Evolutionary conservation across 1,140 invertebrate genomes (phyloP), one percentile per base, ranked within the genome.

Genomic region (Cotesia glomerata): DNA sequence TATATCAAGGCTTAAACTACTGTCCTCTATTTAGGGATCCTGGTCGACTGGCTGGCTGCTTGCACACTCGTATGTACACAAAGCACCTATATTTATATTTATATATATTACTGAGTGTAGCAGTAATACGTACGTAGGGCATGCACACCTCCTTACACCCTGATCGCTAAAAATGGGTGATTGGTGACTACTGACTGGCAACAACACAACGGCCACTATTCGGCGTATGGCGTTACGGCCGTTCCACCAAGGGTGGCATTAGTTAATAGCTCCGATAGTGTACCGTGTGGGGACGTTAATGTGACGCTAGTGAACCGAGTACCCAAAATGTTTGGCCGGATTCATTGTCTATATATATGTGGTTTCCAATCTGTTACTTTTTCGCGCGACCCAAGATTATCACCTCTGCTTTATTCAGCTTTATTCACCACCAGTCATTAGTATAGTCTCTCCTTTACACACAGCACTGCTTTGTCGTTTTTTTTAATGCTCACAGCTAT

Each of bases 331-430:
- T 79, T 79, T 79, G 80, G 83, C 79, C 80, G 76, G 83, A 85
- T 9, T 45, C 11, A 9, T 7, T 45, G 7, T 45, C 7, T 45
- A 45, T 45, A 39, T 39, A 45, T 45, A 45, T 86, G 86, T 82
- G 86, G 86, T 87, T 87, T 86, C 85, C 86, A 86, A 87, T 86
- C 86, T 87, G 85, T 87, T 85, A 81, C 81, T 78, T 85, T 87
- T 87, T 86, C 83, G 74, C 73, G 67, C 76, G 66, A 67, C 64
- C 36, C 36, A 79, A 78, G 78, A 83, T 85, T 84, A 85, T 73
- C 72, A 35, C 73, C 64, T 65, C 39, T 71, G 36, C 26, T 8
- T 49, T 52, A 26, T n/a, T 18, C 5, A 3, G 4, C 13, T 69
- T 8, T 16, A 7, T 7, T 26, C 11, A 49, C 5, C 39, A 11